Evolutionary conservation across 2,888 invertebrate species (phyloP).

Genomic region (Ophraella communa): DNA sequence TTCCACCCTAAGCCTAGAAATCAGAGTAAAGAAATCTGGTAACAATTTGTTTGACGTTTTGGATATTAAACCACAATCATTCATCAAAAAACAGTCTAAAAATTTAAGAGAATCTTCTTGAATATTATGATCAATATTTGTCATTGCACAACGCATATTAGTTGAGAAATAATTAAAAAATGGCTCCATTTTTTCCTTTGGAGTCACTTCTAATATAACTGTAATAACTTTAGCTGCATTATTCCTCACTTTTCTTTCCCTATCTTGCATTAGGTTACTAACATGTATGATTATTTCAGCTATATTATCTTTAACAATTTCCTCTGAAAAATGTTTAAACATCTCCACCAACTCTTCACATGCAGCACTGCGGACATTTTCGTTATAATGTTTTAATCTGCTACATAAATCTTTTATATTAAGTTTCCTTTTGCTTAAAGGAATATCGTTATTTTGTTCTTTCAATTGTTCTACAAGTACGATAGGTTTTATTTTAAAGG

Average conservation of each 20-base stretch:
- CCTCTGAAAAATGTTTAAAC: conserved; percentile 59
- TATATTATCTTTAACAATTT: conserved; percentile 60
- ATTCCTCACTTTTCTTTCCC: conserved; percentile 69
- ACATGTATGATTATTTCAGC: conserved; percentile 73
- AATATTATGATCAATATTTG: conserved; percentile 80
- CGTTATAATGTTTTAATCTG: conserved; percentile 80
- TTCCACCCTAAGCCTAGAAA: conserved; percentile 75
- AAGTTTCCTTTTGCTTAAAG: conserved; percentile 72
- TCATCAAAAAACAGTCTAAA: conserved; percentile 76
- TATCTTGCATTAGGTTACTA: conserved; percentile 74
- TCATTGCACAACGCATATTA: conserved; percentile 88
- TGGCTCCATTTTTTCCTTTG: conserved; percentile 67
- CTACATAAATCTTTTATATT: conserved; percentile 73
- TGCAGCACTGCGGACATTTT: conserved; percentile 70
- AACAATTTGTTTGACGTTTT: conserved; percentile 74
- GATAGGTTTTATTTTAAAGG: conserved; percentile 89
- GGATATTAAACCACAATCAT: conserved; percentile 71
- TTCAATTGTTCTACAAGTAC: conserved; percentile 79
- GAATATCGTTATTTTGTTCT: conserved; percentile 62
- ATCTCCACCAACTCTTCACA: conserved; percentile 68
- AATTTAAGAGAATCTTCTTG: conserved; percentile 84
- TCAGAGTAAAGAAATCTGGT: conserved; percentile 82
- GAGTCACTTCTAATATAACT: conserved; percentile 58
- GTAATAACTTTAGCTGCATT: conserved; percentile 66
- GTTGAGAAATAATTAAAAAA: conserved; percentile 80